Evolutionary conservation across 2,797 vertebrate genomes (phyloP).

Genomic region (Coregonus ussuriensis): DNA sequence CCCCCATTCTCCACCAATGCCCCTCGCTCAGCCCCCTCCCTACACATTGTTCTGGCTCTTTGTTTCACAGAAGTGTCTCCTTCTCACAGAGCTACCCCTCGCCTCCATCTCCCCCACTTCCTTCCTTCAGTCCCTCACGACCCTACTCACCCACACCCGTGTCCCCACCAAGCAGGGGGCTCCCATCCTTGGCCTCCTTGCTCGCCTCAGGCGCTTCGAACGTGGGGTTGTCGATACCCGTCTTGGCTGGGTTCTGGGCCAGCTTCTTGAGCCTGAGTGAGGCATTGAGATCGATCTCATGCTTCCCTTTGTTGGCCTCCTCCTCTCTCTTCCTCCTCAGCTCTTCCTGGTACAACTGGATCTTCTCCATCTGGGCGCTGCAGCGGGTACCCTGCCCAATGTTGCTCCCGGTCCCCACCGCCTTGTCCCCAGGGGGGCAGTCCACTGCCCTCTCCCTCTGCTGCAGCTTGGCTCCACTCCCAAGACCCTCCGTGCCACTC

Average conservation of each 20-base stretch:
- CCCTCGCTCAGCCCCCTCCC: slow-evolving; percentile 31
- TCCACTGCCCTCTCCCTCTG: slow-evolving; percentile 89
- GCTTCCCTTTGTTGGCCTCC: slow-evolving; percentile 82
- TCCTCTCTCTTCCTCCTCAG: slow-evolving; percentile 78
- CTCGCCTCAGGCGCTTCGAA: slow-evolving; percentile 81
- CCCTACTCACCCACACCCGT: slow-evolving; percentile 59
- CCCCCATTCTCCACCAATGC: slow-evolving; percentile 26
- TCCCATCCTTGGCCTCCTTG: slow-evolving; percentile 30
- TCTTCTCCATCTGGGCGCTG: slow-evolving; percentile 84
- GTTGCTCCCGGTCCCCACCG: slow-evolving; percentile 32
- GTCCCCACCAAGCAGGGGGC: slow-evolving; percentile 24
- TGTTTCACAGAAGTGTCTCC: slow-evolving; percentile 42
- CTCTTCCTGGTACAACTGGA: slow-evolving; percentile 91
- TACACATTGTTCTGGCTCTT: slow-evolving; percentile 54
- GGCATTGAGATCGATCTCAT: slow-evolving; percentile 86
- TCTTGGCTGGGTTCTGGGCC: slow-evolving; percentile 85
- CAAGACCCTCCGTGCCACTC: not conserved
- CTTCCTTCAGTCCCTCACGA: not conserved
- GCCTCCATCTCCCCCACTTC: slow-evolving; percentile 4
- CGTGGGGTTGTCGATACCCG: slow-evolving; percentile 93
- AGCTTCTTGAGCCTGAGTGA: slow-evolving; percentile 91
- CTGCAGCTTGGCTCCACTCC: slow-evolving; percentile 65
- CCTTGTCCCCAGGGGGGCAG: slow-evolving; percentile 68
- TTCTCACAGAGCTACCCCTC: slow-evolving; percentile 9
- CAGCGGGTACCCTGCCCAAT: slow-evolving; percentile 78